Conservation (phyloP, 1,140 invertebrate genomes). For the Aphaenogaster rudis region DNA sequence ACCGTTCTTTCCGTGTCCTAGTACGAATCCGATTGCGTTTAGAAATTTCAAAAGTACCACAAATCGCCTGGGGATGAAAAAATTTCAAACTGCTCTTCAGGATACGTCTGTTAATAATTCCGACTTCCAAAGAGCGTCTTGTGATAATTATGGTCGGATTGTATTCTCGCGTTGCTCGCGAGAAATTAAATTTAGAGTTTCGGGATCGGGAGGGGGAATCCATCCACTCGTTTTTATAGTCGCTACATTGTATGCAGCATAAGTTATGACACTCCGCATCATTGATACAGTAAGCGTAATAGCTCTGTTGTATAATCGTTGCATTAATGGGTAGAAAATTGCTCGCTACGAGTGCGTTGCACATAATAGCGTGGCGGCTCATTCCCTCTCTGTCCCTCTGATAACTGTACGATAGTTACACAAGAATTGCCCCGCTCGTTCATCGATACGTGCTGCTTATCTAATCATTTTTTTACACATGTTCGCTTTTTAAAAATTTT, state of each 20-base stretch:
- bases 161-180: neutral
- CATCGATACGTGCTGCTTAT: constrained; percentile 21
- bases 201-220: neutral
- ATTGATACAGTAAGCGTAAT: constrained; percentile 59
- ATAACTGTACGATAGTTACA: constrained; percentile 38
- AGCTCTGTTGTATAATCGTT: constrained; percentile 62
- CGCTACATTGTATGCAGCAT: neutral
- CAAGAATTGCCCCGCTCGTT: constrained; percentile 13
- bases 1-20: too few species aligned
- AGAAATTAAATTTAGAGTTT: constrained; percentile 12
- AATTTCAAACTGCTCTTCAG: neutral
- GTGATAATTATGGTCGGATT: neutral
- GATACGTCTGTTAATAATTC: neutral
- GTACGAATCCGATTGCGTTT: neutral
- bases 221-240: neutral
- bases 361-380: constrained; percentile 44
- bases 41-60: neutral
- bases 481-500: neutral
- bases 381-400: neutral
- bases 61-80: neutral
- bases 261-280: constrained; percentile 49
- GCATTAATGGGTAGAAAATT: constrained; percentile 65
- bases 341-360: constrained; percentile 47
- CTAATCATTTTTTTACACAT: constrained; percentile 23
- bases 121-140: neutral